Evolutionary conservation across 2,888 invertebrate genomes (phyloP).

Genomic region (Xiphydria camelus): DNA sequence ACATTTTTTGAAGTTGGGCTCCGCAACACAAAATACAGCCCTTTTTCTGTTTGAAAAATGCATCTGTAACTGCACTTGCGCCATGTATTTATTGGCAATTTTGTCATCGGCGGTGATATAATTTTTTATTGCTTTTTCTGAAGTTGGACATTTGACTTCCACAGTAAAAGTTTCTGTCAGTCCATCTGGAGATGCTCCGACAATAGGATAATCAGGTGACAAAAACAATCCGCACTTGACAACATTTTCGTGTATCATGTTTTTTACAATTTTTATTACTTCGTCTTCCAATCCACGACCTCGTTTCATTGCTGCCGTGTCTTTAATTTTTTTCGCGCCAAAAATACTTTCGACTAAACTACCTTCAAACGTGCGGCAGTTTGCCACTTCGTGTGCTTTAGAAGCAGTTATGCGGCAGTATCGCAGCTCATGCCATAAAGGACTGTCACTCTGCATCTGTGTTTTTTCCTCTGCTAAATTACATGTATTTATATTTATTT

Average conservation of each 20-base stretch:
- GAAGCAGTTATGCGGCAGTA: constrained; percentile 9
- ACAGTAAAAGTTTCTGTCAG: constrained; percentile 2
- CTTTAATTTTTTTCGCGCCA: not conserved
- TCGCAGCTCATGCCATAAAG: constrained; percentile 3
- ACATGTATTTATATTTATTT: constrained; percentile 2
- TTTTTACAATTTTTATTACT: not conserved
- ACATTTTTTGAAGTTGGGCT: constrained; percentile 4
- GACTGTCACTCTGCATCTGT: constrained; percentile 1
- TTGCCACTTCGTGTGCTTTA: constrained; percentile 2
- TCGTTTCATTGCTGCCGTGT: constrained; percentile 7
- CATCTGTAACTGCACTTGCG: constrained; percentile 8
- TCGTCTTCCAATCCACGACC: constrained; percentile 4
- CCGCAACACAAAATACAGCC: constrained; percentile 3
- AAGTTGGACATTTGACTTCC: constrained; percentile 8
- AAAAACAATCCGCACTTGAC: constrained; percentile 6
- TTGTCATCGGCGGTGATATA: not conserved
- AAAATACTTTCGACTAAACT: constrained; percentile 1
- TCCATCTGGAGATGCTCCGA: constrained; percentile 1
- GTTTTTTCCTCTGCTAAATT: constrained; percentile 2
- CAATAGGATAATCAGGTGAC: too few relatives aligned
- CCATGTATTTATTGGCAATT: not conserved
- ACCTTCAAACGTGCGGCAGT: constrained; percentile 4
- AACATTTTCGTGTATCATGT: not conserved
- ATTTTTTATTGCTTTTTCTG: not conserved
- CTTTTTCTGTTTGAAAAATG: constrained; percentile 6